Base-by-base conservation (phyloP, 2,113 vertebrate species). In the Oncorhynchus kisutch region DNA sequence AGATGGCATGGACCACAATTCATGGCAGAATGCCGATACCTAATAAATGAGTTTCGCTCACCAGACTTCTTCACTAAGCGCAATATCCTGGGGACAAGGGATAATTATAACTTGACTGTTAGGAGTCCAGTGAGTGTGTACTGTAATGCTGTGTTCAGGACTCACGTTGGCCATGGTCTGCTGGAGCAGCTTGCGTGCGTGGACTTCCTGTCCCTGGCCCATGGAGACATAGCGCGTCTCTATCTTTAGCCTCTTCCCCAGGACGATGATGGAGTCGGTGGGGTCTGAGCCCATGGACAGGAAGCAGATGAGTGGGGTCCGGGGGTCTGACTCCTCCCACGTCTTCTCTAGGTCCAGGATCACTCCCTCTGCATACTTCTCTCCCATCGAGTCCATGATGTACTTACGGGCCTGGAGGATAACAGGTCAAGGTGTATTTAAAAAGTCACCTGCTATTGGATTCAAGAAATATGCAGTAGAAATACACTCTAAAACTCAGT, bases 201-300 rank as follows among this genome's bases (percentile, higher is more conserved):
- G 96, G 49, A 96, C 92, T 80, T 95, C 96, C 89, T 98, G 98
- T 2, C 97, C 97, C 79, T 98, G 97, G 59, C 98, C 97, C 97
- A 99, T 97, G 20, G 97, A 99, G 71, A 98, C 94, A 11, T 92
- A 98, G 70, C 89, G 93, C 0, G 96, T 97, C 79, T 98, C 96
- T 67, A 85, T 92, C 84, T 96, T 97, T 31, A 95, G 85, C 78
- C 89, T 95, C 91, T 95, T 99, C 11, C 96, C 97, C 86, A 99
- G 82, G 25, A 95, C 95, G 11, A 94, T 97, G 79, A 99, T 97
- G 24, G 95, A 95, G 86, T 98, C 95, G 0, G 95, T 98, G 77
- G 98, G 97, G 88, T 99, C 98, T 0, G 97, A 97, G 57, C 97
- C 97, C 96, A 97, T 97, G 20, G 97, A 99, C 78, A 99, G 89